phyloP scores from a whole-genome alignment of 2,888 invertebrate genomes.

The Melieria picta region DNA sequence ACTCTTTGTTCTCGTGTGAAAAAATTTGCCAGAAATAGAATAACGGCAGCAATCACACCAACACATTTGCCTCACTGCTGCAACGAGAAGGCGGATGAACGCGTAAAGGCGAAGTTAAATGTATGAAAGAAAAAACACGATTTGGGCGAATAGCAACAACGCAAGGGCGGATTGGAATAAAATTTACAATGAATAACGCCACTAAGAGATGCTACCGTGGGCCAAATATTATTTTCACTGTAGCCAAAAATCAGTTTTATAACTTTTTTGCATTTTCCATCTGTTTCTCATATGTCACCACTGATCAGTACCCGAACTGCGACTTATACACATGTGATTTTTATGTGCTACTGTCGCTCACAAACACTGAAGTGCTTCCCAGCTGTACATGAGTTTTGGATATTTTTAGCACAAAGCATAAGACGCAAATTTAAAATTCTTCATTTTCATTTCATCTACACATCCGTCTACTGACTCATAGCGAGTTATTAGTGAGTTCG shows the following conservation, averaged over 20 bases:
- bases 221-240: no score
- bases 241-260: no score
- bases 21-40: conserved; percentile 33
- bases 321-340: no score
- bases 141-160: neutral
- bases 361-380: no score
- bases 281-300: no score
- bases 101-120: neutral
- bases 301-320: no score
- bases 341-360: no score
- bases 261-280: no score
- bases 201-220: neutral
- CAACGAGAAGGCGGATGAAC: conserved; percentile 18
- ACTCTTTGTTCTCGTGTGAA: conserved; percentile 28
- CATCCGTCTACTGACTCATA: neutral
- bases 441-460: neutral
- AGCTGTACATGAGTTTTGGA: no score
- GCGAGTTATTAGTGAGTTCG: no score
- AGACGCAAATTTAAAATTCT: neutral
- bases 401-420: neutral
- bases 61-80: conserved; percentile 7
- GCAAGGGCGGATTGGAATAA: neutral
- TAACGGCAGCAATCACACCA: conserved; percentile 4
- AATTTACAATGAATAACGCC: neutral
- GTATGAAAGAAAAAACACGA: neutral